Evolutionary conservation across 1,140 invertebrate species (phyloP), one percentile per base, ranked within the genome.

Genomic region (Drosophila saltans): DNA sequence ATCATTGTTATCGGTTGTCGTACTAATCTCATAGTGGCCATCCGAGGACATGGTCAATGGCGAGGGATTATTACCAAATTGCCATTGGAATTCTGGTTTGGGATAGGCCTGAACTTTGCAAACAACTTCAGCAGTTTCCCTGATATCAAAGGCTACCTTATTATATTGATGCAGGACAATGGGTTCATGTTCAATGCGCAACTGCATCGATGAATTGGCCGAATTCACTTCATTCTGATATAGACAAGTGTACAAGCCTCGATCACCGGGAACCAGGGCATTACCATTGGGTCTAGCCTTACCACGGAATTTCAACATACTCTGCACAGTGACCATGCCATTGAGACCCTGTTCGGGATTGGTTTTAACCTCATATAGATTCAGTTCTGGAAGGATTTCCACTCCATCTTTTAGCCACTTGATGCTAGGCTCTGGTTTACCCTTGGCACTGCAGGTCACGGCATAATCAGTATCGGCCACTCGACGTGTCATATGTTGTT

Each of bases 61-160:
- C 0, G 95, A 94, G 0, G 93, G 93, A 83, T 96, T 96, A 0
- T 94, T 95, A 5, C 95, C 95, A 74, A 95, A 97, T 73, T 95
- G 97, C 97, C 97, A 98, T 78, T 98, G 97, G 92, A 98, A 98
- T 83, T 97, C 96, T 0, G 97, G 97, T 83, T 96, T 96, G 0
- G 97, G 98, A 92, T 97, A 98, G 0, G 97, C 97, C 91, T 98
- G 97, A 2, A 98, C 97, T 86, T 96, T 95, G 92, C 98, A 98
- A 2, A 96, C 94, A 8, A 98, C 95, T 90, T 97, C 95, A 0
- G 97, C 97, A 0, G 94, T 96, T 90, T 98, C 97, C 9, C 94
- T 93, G 1, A 97, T 89, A 91, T 98, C 97, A 77, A 96, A 97
- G 3, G 97, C 97, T 0, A 98, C 97, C 93, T 98, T 97, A 68